A percentile compares a stretch with the other conserved stretches of the same genome.
Evolutionary conservation across 2,888 invertebrate genomes (phyloP).

Genomic region (Lamellibrachia satsuma): DNA sequence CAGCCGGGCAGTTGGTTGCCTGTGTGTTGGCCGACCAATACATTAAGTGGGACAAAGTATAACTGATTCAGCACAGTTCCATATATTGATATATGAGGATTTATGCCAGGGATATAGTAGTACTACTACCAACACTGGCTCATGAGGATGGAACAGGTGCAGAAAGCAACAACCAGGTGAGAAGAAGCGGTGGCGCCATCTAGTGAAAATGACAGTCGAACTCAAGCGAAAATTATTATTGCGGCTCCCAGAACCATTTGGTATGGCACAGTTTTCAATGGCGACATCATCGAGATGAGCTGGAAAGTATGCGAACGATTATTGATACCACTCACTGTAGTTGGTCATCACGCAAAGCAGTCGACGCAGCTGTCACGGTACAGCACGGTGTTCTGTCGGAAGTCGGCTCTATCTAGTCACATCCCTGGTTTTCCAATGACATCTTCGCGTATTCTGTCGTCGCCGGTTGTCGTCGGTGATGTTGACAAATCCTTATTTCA

Average conservation of each 20-base stretch:
- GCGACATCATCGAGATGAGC: background rate
- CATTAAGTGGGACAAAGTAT: too few species aligned
- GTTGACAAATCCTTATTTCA: constrained; percentile 12
- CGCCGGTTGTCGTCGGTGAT: background rate
- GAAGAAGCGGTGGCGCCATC: background rate
- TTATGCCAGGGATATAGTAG: too few species aligned
- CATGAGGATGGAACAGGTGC: too few species aligned
- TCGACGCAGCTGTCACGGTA: background rate
- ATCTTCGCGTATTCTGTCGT: background rate
- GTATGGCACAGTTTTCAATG: background rate
- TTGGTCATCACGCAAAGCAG: constrained; percentile 4
- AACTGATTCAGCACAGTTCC: too few species aligned
- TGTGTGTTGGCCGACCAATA: too few species aligned
- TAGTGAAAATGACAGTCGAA: background rate
- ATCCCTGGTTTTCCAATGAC: background rate
- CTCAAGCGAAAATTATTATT: background rate
- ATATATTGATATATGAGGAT: too few species aligned
- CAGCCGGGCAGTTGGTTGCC: too few species aligned
- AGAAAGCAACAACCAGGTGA: too few species aligned
- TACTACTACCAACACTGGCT: too few species aligned
- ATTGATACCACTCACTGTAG: background rate
- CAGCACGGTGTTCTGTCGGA: background rate
- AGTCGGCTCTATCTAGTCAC: background rate
- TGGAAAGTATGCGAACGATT: background rate
- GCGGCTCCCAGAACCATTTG: background rate